phyloP scores from a whole-genome alignment of 2,888 invertebrate species.

The Erebia aethiops region DNA sequence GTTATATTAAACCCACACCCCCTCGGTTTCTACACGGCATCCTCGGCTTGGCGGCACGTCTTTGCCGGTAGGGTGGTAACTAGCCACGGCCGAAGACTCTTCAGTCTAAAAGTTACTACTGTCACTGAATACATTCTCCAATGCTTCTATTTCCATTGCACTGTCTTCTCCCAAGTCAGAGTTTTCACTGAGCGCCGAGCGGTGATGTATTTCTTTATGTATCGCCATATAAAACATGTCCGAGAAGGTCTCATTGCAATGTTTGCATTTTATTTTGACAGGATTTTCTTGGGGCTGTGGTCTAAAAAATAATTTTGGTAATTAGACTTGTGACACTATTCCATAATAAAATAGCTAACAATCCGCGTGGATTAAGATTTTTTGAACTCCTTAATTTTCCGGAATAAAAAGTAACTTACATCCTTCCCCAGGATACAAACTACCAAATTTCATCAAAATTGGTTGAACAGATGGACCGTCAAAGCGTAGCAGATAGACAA shows the following conservation, averaged over 20 bases:
- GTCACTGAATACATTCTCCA: constrained; percentile 31
- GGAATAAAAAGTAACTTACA: too few species aligned
- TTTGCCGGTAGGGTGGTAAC: too few species aligned
- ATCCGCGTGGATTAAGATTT: too few species aligned
- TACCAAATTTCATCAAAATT: too few species aligned
- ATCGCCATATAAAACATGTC: constrained; percentile 56
- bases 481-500: too few species aligned
- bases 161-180: constrained; percentile 24
- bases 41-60: too few species aligned
- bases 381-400: too few species aligned
- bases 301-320: constrained; percentile 27
- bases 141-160: constrained; percentile 24
- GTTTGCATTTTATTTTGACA: constrained; percentile 43
- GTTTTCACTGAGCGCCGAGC: constrained; percentile 40
- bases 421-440: too few species aligned
- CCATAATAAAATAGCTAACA: neutral
- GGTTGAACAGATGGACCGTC: too few species aligned
- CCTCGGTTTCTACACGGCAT: too few species aligned
- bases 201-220: constrained; percentile 54
- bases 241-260: constrained; percentile 51
- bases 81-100: too few species aligned
- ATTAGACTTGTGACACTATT: neutral
- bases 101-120: constrained; percentile 6
- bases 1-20: too few species aligned
- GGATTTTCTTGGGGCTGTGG: constrained; percentile 29